Base-by-base conservation (phyloP, 1,140 invertebrate genomes). In the Macrocentrus cingulum region DNA sequence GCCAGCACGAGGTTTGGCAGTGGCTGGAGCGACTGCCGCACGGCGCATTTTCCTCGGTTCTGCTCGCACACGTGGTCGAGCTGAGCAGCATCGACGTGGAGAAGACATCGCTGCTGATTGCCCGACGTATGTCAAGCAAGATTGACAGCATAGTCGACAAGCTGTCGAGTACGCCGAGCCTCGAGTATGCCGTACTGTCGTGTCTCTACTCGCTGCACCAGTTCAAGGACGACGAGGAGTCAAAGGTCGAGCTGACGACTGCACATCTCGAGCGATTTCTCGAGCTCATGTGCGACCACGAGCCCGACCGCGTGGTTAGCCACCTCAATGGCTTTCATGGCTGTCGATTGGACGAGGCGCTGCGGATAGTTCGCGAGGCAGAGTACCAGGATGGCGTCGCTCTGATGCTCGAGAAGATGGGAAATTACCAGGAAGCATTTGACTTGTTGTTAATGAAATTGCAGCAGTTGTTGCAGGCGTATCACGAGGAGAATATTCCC, bases 211-310 rank as follows among this genome's bases (percentile, higher is more conserved):
- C 82, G 16, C 77, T 82, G 36, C 74, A 69, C 32, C 73, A 77
- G 23, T 75, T 69, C 9, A 77, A 75, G 50, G 79, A 80, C 19
- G 79, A 63, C n/a, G 61, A 81, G 36, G 74, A 76, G 18, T 61
- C 54, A 7, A 73, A 82, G 58, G 57, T 79, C 0, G 74, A 82
- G 49, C 65, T 89, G 22, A 80, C 82, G 9, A 67, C 81, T 1
- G 66, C 73, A 34, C 73, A 86, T 18, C 73, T 85, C 13, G 87
- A 89, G 67, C 77, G 76, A 56, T 85, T 88, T 67, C 81, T 92
- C 42, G 81, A 85, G 46, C 75, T 92, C 2, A 84, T 91, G 80
- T 91, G 89, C 66, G 75, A 83, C 59, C 76, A 85, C 68, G 80
- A 86, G 45, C 79, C 84, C 1, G 68, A 75, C 20, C 74, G 11